phyloP scores from a whole-genome alignment of 2,888 invertebrate species.

The Oxyteleia sp. region DNA sequence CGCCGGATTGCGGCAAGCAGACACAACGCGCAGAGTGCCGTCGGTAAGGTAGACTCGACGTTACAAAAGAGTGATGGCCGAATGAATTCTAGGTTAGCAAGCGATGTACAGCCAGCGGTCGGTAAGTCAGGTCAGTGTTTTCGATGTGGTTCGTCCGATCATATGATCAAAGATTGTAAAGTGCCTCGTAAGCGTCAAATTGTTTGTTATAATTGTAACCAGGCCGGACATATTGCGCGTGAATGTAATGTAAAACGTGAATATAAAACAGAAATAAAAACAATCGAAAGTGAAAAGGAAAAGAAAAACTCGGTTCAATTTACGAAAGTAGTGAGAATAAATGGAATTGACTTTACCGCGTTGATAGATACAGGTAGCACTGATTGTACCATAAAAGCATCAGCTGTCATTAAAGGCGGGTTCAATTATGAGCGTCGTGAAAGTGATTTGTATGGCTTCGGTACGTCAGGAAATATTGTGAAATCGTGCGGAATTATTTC shows the following conservation, averaged over 20 bases:
- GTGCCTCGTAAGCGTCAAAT: not conserved
- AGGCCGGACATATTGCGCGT: not conserved
- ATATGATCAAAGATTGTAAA: conserved; percentile 13
- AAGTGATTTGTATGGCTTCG: conserved; percentile 9
- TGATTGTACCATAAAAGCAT: conserved; percentile 7
- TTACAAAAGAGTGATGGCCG: not conserved
- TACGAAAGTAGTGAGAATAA: not conserved
- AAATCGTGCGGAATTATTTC: conserved; percentile 13
- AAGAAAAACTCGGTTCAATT: not conserved
- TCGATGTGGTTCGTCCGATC: conserved; percentile 10
- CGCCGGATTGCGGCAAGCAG: not conserved
- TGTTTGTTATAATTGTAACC: not conserved
- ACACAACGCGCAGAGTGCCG: not conserved
- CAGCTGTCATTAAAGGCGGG: conserved; percentile 7
- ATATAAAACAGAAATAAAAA: not conserved
- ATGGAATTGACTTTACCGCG: conserved; percentile 4
- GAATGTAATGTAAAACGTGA: conserved; percentile 5
- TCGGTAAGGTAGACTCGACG: conserved; percentile 2
- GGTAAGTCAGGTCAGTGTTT: conserved; percentile 12
- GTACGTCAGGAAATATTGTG: conserved; percentile 1
- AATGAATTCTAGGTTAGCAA: not conserved
- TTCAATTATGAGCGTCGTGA: not conserved
- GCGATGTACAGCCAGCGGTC: not conserved
- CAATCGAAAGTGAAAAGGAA: conserved; percentile 1
- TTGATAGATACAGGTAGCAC: conserved; percentile 14